A percentile compares a stretch with the other conserved stretches of the same genome.
Conservation (phyloP, 2,113 vertebrate species). For the Lamprotornis superbus region DNA sequence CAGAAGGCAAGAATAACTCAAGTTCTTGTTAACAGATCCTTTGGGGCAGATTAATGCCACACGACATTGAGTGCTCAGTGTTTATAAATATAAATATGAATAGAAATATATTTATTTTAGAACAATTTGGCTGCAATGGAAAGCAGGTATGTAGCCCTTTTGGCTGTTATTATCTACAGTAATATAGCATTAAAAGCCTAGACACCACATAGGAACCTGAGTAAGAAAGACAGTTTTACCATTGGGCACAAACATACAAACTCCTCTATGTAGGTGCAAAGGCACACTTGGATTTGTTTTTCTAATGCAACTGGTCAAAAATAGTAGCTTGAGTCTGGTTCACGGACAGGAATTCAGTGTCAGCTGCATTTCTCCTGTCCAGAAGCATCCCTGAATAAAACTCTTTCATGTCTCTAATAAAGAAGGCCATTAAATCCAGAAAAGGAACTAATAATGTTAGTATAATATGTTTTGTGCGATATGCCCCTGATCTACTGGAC, state of each 20-base stretch:
- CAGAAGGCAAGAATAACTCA: rapidly evolving
- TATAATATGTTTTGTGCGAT: background rate
- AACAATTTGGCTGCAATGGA: background rate
- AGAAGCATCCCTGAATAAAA: background rate
- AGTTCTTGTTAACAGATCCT: background rate
- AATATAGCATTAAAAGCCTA: background rate
- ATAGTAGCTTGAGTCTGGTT: background rate
- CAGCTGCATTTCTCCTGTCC: background rate
- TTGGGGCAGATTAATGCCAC: background rate
- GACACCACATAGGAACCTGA: background rate
- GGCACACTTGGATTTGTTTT: background rate
- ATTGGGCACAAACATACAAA: rapidly evolving
- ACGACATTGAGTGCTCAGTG: background rate
- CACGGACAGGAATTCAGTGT: background rate
- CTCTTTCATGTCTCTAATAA: background rate
- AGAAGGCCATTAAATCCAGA: background rate
- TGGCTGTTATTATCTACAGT: background rate
- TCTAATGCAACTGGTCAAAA: background rate
- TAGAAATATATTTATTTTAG: background rate
- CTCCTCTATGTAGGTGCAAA: background rate
- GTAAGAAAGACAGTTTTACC: background rate
- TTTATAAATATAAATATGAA: background rate
- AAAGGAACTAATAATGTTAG: background rate
- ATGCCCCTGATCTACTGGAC: background rate
- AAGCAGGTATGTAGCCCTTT: background rate